These are phyloP conservation scores for Thysanoteuthis rhombus DNA, from an alignment of 2,888 invertebrate genomes.

Conservation along the genomic window DNA sequence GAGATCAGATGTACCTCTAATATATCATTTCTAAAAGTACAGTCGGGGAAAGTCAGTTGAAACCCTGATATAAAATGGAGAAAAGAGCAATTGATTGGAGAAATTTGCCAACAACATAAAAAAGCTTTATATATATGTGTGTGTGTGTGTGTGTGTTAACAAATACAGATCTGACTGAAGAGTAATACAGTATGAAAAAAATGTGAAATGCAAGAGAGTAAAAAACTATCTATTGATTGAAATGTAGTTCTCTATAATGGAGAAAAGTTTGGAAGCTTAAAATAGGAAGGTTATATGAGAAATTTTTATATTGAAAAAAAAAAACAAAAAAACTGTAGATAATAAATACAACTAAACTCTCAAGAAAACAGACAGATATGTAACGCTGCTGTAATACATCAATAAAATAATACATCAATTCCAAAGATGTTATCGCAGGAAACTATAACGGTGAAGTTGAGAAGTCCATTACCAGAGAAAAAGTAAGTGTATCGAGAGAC, in stretches of 20 bases:
- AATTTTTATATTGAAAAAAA: neutral
- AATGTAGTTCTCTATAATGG: neutral
- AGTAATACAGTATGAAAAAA: neutral
- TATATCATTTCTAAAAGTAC: neutral
- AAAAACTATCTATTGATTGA: neutral
- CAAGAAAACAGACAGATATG: too few relatives aligned
- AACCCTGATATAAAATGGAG: neutral
- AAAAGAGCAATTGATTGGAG: neutral
- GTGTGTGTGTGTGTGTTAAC: too few relatives aligned
- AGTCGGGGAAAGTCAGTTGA: neutral
- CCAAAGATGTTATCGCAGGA: too few relatives aligned
- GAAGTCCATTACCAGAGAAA: too few relatives aligned
- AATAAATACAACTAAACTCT: too few relatives aligned
- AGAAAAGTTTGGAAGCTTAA: neutral
- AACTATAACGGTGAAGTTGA: too few relatives aligned
- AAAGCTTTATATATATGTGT: neutral
- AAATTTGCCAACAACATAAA: neutral
- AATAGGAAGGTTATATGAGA: neutral
- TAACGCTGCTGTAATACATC: too few relatives aligned
- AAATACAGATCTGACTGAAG: neutral
- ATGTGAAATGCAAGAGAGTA: neutral
- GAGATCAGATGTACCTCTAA: neutral
- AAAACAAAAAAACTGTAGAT: neutral
- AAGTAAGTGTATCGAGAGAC: too few relatives aligned
- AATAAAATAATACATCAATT: too few relatives aligned